Conservation (phyloP, 2,888 invertebrate genomes). For the Phasia obesa region DNA sequence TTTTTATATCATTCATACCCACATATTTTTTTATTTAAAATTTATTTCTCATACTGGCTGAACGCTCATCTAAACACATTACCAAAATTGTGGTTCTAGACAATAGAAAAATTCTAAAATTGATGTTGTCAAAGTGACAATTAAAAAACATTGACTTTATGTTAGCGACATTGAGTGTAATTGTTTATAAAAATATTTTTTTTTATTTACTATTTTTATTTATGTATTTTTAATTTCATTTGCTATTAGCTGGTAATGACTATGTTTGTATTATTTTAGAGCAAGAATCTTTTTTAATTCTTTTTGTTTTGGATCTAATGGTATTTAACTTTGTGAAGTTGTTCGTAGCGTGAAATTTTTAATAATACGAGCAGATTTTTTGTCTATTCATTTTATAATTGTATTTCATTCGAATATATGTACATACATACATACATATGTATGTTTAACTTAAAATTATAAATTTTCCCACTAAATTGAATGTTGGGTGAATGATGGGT, state of each 20-base stretch:
- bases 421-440: no score
- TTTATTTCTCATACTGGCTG: not conserved
- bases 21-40: slow-evolving; percentile 20
- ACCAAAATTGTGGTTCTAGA: not conserved
- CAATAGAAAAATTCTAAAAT: slow-evolving; percentile 44
- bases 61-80: slow-evolving; percentile 5
- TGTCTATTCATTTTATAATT: no score
- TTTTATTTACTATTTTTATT: not conserved
- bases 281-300: not conserved
- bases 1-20: slow-evolving; percentile 28
- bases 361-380: not conserved
- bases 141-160: slow-evolving; percentile 46
- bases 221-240: slow-evolving; percentile 13
- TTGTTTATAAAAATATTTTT: slow-evolving; percentile 28
- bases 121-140: slow-evolving; percentile 45
- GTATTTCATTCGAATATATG: no score
- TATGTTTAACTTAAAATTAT: no score
- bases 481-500: no score
- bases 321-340: not conserved
- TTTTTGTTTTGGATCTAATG: not conserved
- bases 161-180: slow-evolving; percentile 51
- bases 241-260: not conserved
- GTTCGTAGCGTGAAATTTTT: not conserved
- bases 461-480: no score
- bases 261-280: slow-evolving; percentile 1